Base-by-base conservation (phyloP, 1,140 invertebrate species). In the Laodelphax striatellus region DNA sequence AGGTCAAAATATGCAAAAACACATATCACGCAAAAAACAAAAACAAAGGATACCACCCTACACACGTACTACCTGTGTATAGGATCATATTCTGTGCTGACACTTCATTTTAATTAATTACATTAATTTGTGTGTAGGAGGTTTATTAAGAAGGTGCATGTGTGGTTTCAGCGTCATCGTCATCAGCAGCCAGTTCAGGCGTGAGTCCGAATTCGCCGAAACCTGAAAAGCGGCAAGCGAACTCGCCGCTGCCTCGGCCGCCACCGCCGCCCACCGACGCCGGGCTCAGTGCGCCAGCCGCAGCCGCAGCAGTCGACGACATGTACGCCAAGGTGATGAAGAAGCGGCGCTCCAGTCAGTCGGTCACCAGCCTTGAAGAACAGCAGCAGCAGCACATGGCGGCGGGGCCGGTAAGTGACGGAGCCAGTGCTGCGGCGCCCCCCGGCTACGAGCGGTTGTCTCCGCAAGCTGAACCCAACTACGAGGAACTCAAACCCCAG, bases 181-280 rank as follows among this genome's bases (percentile, higher is more conserved):
- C 86, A 22, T 90, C 87, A 4, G 87, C 85, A 60, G 83, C 81
- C 55, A 81, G 80, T 6, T 88, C 85, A 66, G 86, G 86, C 50
- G 80, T 82, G 50, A 84, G 85, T 67, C 72, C 87, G 16, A 82
- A 86, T 21, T 90, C 88, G 0, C 88, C 88, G 0, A 90, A 90
- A 70, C 87, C 87, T 0, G 88, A 92, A 72, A 90, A 90, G 73
- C 79, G 88, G n/a, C 87, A 88, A 71, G 88, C 87, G 1, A 90
- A 90, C 72, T 90, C 87, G 0, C 88, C 88, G 72, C 16, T 68
- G 72, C 61, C 77, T 73, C 34, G 75, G 73, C 4, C 75, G 75
- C 52, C 63, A 75, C 52, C 63, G 73, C 4, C 75, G 75, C 52
- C 63, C 74, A 50, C 63, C 75, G 16, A 70, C 71, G 0, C 69